Evolutionary conservation across 2,888 invertebrate genomes (phyloP), one percentile per base, ranked within the genome.

Genomic region (Noctua janthe): DNA sequence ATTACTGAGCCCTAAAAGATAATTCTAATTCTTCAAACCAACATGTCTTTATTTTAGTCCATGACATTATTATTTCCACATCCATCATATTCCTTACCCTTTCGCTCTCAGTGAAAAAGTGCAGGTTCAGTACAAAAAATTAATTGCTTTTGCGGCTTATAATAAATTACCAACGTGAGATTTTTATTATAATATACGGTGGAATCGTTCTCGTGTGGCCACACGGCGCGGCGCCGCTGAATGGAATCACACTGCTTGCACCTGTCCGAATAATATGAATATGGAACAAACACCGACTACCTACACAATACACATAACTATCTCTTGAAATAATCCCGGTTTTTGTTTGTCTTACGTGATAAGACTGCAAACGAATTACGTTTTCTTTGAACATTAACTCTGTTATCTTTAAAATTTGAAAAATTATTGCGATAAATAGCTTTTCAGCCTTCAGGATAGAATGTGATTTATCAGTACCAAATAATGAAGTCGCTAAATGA

Each of bases 381-480:
- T 77, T 78, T 78, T 73, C 71, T 71, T 74, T 73, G 49, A 79
- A 71, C 71, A 76, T 82, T 85, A 78, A 83, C 82, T 79, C 74
- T 62, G 72, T 81, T 80, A 84, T 84, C 81, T 85, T 84, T 77
- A 76, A 71, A 84, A 88, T 87, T 87, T 75, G 76, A 88, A 90
- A 90, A 90, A 90, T 88, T 83, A 88, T 90, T 88, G 80, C 84
- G 83, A 82, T 88, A 89, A 90, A 90, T 90, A 88, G 87, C 80
- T 83, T 87, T 85, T 82, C 81, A 84, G 85, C 86, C 85, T 88
- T 86, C 87, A 83, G 79, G 82, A 81, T 79, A 80, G 85, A 89
- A 89, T 90, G 92, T 93, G 92, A 94, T 94, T 94, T 92, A 94
- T 94, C 93, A 92, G 92, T 90, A 93, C 93, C 92, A 93, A 91